Evolutionary conservation across 1,140 invertebrate genomes (phyloP), one percentile per base, ranked within the genome.

Genomic region (Tetramorium alpestre): DNA sequence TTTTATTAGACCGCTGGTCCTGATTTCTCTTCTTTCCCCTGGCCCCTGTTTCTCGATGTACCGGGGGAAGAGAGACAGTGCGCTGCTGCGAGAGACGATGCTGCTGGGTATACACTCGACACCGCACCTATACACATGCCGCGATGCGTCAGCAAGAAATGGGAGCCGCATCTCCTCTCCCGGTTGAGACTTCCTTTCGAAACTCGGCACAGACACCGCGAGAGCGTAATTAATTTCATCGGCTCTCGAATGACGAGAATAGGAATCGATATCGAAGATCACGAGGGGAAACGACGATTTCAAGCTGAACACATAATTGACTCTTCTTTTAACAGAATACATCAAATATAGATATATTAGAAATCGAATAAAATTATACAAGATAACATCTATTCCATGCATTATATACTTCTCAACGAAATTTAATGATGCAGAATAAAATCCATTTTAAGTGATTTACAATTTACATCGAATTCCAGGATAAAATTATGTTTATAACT

Each of bases 1-100:
- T 92, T 92, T 92, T 92, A 92, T 92, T 92, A 91, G 87, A 70
- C 64, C 64, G 77, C 85, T 69, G 72, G 77, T 88, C 89, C 89
- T 51, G 89, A 91, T 90, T 91, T 90, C 89, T 88, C 87, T 64
- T 25, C 65, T 72, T 44, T 60, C 54, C 56, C 28, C 69, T 41
- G 44, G 81, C 77, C 85, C 56, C 89, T 60, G 85, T 87, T 85
- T 69, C 64, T 60, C 70, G 51, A 11, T 67, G 49, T 81, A 41
- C 11, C 65, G 44, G 33, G 47, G 64, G 38, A 62, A 38, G 10
- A 56, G 58, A 54, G 69, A 67, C 47, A 10, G 41, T 75, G 44
- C 22, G 33, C 58, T 47, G 65, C 65, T 69, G 67, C 78, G 58
- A 82, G 67, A 49, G 56, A 47, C 58, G 87, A 72, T 72, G 76